Base-by-base conservation (phyloP, 2,797 vertebrate genomes). In the Distichodus sexfasciatus region DNA sequence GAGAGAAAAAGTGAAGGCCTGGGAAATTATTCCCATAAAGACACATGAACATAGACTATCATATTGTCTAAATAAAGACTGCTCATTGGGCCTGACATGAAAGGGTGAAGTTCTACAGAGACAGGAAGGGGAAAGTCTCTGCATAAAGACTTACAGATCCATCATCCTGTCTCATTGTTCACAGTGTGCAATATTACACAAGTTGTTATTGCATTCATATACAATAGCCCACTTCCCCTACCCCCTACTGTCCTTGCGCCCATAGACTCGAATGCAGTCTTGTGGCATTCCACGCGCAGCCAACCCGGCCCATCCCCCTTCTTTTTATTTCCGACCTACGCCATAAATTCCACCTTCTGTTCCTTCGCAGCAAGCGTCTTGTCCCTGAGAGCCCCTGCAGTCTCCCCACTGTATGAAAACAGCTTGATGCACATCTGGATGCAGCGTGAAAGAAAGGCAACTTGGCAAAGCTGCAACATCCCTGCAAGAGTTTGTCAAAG, bases 21-120 rank as follows among this genome's bases (percentile, higher is more conserved):
- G 59, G 59, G 41, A 75, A 71, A 84, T 69, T 83, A 54, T 70
- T 80, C 79, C 82, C 85, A 83, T 1, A 66, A 84, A 87, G 75
- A 72, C 65, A 81, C 78, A 75, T 66, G 81, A 85, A 87, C 76
- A 86, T 86, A 83, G 64, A 79, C 68, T 70, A 48, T 84, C 76
- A 70, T 68, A 69, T 24, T 43, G 47, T 84, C 85, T 86, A 88
- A 88, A 88, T 87, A 89, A 86, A 90, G 79, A 77, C 80, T 81
- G 82, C 78, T 81, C 68, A 72, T 62, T 82, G 86, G 88, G 79
- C 87, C 81, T 46, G 54, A 62, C 50, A 28, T 36, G 70, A 71
- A 59, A 48, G 63, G 51, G 62, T 64, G 55, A 69, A 54, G 63
- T 44, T 74, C 44, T 54, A 62, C 24, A 29, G 35, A 67, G 48